Conservation (phyloP, 2,113 vertebrate genomes). For the Ceuthmochares aereus region DNA sequence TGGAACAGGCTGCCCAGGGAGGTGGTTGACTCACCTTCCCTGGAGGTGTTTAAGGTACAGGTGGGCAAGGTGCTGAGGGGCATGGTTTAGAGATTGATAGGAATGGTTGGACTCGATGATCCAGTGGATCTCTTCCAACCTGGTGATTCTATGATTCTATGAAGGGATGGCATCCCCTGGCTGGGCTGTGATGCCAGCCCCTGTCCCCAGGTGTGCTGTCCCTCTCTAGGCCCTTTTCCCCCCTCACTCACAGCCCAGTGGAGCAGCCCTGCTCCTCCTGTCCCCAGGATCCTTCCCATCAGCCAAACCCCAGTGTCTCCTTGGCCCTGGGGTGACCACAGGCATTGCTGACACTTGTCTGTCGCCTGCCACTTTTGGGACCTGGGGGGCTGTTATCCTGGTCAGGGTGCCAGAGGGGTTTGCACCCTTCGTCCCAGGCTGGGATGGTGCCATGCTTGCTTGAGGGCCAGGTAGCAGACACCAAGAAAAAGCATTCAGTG, state of each 20-base stretch:
- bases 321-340: not conserved
- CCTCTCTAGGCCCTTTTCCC: not conserved
- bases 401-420: rapidly evolving
- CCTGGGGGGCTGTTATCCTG: not conserved
- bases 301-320: not conserved
- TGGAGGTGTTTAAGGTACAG: too few species aligned
- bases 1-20: too few species aligned
- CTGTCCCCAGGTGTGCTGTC: not conserved
- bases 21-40: too few species aligned
- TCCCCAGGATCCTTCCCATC: not conserved
- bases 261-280: not conserved
- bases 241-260: not conserved
- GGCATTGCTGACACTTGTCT: not conserved
- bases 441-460: rapidly evolving
- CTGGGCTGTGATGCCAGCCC: not conserved
- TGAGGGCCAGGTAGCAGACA: not conserved
- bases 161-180: not conserved
- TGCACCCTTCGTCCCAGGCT: not conserved
- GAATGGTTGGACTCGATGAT: too few species aligned
- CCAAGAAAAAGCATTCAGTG: rapidly evolving
- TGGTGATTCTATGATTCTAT: too few species aligned
- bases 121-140: too few species aligned
- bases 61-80: too few species aligned
- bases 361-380: not conserved
- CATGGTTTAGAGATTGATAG: too few species aligned